These are phyloP conservation scores for Monoplex corrugatus DNA, from an alignment of 2,888 invertebrate species.

Conservation along the genomic window DNA sequence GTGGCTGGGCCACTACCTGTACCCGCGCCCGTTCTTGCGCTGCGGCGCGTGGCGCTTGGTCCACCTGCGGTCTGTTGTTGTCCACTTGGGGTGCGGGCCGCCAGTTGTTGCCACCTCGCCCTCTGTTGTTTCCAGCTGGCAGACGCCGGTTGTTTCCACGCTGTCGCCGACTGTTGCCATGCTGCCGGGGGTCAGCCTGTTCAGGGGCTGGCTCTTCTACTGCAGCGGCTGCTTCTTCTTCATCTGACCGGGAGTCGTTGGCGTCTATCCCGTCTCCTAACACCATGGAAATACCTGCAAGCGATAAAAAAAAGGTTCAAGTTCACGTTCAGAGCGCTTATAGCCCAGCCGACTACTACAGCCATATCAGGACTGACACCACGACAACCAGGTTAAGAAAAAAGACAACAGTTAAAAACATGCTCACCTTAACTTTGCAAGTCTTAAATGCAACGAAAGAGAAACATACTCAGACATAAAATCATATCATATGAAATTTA, in stretches of 20 bases:
- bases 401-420: too few species aligned
- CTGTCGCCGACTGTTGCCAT: not conserved
- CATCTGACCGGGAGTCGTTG: too few species aligned
- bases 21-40: not conserved
- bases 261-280: constrained; percentile 61
- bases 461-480: too few species aligned
- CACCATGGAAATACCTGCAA: constrained; percentile 61
- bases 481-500: too few species aligned
- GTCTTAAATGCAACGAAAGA: too few species aligned
- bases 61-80: not conserved
- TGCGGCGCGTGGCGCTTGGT: not conserved
- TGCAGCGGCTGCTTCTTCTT: not conserved
- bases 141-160: not conserved
- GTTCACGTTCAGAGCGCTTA: too few species aligned
- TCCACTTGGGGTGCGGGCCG: not conserved
- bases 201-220: not conserved
- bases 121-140: not conserved
- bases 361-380: too few species aligned
- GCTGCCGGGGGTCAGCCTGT: not conserved
- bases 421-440: too few species aligned
- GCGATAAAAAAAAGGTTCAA: not conserved
- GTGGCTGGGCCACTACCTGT: not conserved
- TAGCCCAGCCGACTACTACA: too few species aligned
- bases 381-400: too few species aligned
- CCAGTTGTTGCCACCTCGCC: not conserved